Conservation (phyloP, 2,888 invertebrate species). For the Lithodes maja region DNA sequence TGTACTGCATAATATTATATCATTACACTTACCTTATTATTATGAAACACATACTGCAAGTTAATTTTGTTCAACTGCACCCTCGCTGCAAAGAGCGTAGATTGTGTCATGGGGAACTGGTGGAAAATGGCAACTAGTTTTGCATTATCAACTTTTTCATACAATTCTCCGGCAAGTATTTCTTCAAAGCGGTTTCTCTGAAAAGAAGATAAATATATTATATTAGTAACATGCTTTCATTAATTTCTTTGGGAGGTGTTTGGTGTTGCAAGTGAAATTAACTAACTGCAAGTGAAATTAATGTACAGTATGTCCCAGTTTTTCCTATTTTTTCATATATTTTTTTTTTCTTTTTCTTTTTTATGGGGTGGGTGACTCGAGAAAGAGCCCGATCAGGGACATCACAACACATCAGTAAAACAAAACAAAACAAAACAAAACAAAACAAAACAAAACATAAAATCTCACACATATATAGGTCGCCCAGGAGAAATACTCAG, state of each 20-base stretch:
- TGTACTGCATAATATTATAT: background rate
- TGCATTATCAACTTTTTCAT: constrained; percentile 39
- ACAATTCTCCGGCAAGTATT: constrained; percentile 50
- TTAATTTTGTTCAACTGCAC: constrained; percentile 47
- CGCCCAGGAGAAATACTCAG: no score
- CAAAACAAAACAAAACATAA: no score
- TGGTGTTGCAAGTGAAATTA: background rate
- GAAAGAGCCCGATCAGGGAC: no score
- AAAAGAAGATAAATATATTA: background rate
- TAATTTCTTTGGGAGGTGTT: no score
- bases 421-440: no score
- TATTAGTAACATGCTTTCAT: no score
- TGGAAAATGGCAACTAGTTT: constrained; percentile 56
- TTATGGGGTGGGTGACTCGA: no score
- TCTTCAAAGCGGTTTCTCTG: constrained; percentile 56
- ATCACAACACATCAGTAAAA: no score
- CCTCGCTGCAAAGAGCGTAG: constrained; percentile 14
- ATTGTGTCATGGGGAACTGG: constrained; percentile 32
- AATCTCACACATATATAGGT: no score
- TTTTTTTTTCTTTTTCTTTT: no score
- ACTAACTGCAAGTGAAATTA: background rate
- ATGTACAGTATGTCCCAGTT: no score
- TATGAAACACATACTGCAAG: constrained; percentile 34
- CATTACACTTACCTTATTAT: constrained; percentile 44
- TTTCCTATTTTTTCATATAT: no score